Base-by-base conservation (phyloP, 2,888 invertebrate species). In the Amphimallon solstitiale region DNA sequence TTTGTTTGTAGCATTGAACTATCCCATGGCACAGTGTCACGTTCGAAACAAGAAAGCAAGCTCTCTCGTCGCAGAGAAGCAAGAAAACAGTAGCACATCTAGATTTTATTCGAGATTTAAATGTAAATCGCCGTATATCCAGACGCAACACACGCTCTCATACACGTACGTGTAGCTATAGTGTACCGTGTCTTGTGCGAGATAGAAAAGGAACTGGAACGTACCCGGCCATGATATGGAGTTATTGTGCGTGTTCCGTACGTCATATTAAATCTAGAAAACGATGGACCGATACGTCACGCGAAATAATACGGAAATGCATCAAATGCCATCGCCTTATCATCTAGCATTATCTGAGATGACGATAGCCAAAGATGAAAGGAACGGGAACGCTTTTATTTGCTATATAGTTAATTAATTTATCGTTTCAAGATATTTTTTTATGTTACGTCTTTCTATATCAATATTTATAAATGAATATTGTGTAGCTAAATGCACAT, bases 31-130 rank as follows among this genome's bases (percentile, higher is more conserved):
- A 51, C 34, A 34, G 14, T 34, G 34, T 34, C 49, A 35, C 34
- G 49, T 34, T 51, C 35, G 35, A 10, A 35, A 37, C 51, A 35
- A 51, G 35, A 34, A 34, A 51, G 35, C 34, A 15, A 35, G 51
- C 51, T 51, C 51, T 34, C 35, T 46, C 46, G 46, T 46, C 46
- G 35, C 35, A 3, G 51, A 17, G 35, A 9, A 15, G 51, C 51
- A 51, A 51, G 51, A 51, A 51, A 51, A 51, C 51, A 17, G 51
- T 51, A 51, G 51, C 51, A 35, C 51, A 51, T 51, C 37, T 37
- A 51, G 51, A 51, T 51, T 51, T 51, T 51, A 51, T 51, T 51
- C 51, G 51, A 51, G 35, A 35, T 51, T 51, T 51, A 51, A 51
- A 51, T 51, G 51, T 51, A 51, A 51, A 51, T 51, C 35, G 35